phyloP scores from a whole-genome alignment of 30 jellyfish, hydroid and myxozoan species.

The Haliclystus octoradiatus region DNA sequence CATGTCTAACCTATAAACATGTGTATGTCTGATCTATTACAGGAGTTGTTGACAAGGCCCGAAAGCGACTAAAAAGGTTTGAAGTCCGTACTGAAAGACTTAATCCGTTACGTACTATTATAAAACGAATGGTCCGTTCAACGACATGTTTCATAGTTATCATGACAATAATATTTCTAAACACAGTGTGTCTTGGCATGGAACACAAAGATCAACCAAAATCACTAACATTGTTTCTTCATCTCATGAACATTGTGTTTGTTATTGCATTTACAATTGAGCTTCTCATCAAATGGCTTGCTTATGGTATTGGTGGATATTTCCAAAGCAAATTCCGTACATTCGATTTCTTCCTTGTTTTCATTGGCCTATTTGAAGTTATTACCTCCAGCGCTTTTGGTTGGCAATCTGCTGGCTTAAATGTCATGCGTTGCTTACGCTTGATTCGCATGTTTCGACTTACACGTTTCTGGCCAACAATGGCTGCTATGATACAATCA shows the following conservation, averaged over 20 bases:
- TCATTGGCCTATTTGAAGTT: slow-evolving; percentile 20
- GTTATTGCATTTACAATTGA: slow-evolving; percentile 15
- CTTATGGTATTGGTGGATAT: slow-evolving; percentile 12
- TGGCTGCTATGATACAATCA: slow-evolving; percentile 32
- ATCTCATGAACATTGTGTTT: slow-evolving; percentile 12
- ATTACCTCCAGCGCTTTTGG: slow-evolving; percentile 1
- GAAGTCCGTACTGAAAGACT: not conserved
- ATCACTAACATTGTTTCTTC: not conserved
- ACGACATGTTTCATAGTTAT: slow-evolving; percentile 18
- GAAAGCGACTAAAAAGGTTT: not conserved
- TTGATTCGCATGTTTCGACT: slow-evolving; percentile 38
- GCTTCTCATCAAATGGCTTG: slow-evolving; percentile 12
- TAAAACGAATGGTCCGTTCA: slow-evolving; percentile 5
- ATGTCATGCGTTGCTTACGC: slow-evolving; percentile 25
- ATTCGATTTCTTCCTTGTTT: slow-evolving; percentile 6
- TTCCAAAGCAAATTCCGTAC: slow-evolving; percentile 7
- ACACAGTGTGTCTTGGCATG: slow-evolving; percentile 10
- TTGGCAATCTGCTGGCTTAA: slow-evolving; percentile 22
- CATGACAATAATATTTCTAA: slow-evolving; percentile 5
- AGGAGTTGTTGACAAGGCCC: too few species aligned
- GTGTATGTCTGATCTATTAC: too few species aligned
- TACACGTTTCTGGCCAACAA: slow-evolving; percentile 39
- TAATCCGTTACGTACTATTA: not conserved
- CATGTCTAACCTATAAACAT: too few species aligned
- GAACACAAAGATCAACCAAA: not conserved